Percentiles rank a stretch among this genome's conserved stretches.
These are phyloP conservation scores for Azorinus chamasolen DNA, from an alignment of 2,888 invertebrate genomes.

Conservation along the genomic window DNA sequence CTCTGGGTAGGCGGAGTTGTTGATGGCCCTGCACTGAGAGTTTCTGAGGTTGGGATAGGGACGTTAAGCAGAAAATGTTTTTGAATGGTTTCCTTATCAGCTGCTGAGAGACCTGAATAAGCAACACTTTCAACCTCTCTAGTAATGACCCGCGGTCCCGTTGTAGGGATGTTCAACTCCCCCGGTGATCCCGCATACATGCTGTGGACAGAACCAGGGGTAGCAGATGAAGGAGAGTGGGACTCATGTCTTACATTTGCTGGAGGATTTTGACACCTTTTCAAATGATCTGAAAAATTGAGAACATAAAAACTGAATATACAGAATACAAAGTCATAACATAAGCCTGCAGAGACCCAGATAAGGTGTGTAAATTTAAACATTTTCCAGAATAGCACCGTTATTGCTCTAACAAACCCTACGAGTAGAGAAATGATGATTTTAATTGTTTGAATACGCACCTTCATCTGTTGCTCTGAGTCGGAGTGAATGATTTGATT, in stretches of 20 bases:
- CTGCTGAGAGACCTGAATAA: slow-evolving; percentile 53
- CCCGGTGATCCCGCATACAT: slow-evolving; percentile 51
- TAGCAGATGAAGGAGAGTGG: slow-evolving; percentile 46
- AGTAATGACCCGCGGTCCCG: slow-evolving; percentile 56
- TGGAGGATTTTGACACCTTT: slow-evolving; percentile 62
- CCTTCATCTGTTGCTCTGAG: too few relatives aligned
- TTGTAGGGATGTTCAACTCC: slow-evolving; percentile 45
- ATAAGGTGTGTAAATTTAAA: too few relatives aligned
- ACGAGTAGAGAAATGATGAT: too few relatives aligned
- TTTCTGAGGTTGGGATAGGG: slow-evolving; percentile 55
- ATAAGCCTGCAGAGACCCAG: too few relatives aligned
- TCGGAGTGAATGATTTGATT: too few relatives aligned
- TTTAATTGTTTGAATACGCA: too few relatives aligned
- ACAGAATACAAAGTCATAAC: too few relatives aligned
- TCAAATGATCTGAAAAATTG: slow-evolving; percentile 58
- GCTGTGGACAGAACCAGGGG: slow-evolving; percentile 42
- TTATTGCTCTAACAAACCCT: too few relatives aligned
- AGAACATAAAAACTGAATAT: not conserved
- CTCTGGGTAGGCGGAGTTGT: slow-evolving; percentile 42
- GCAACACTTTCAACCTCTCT: slow-evolving; percentile 53
- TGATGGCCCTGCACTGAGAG: slow-evolving; percentile 30
- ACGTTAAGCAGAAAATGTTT: slow-evolving; percentile 62
- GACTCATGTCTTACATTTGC: slow-evolving; percentile 44
- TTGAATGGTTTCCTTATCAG: slow-evolving; percentile 57
- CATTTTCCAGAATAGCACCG: too few relatives aligned